A percentile compares a stretch with the other conserved stretches of the same genome.
phyloP scores from a whole-genome alignment of 2,888 invertebrate genomes.

The Actias luna region DNA sequence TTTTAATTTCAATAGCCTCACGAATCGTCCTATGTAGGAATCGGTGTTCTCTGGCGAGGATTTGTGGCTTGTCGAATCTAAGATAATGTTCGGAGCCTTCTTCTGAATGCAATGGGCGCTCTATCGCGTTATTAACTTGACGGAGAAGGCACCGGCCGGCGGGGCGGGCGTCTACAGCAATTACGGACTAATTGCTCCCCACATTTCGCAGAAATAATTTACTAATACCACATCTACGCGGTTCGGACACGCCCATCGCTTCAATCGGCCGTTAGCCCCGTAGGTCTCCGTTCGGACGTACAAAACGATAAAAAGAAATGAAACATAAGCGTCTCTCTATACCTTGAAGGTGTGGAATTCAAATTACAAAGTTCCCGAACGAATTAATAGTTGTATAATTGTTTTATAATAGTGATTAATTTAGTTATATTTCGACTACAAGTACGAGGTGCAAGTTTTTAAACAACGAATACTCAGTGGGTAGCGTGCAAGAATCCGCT shows the following conservation, averaged over 20 bases:
- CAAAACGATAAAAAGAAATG: background rate
- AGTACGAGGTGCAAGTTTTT: no score
- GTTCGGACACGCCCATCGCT: slow-evolving; percentile 37
- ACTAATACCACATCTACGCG: slow-evolving; percentile 43
- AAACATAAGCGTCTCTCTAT: background rate
- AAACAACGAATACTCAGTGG: no score
- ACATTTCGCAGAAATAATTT: slow-evolving; percentile 51
- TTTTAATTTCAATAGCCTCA: no score
- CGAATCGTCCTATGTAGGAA: no score
- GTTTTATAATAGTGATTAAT: background rate
- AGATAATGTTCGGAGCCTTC: no score
- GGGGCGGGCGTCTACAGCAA: slow-evolving; percentile 40
- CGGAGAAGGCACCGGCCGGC: slow-evolving; percentile 17
- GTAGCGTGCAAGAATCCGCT: no score
- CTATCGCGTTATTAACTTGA: slow-evolving; percentile 33
- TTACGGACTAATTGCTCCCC: slow-evolving; percentile 52
- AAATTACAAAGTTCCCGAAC: background rate
- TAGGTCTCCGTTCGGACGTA: background rate
- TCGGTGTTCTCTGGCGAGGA: background rate
- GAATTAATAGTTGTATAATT: background rate
- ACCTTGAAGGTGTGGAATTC: background rate
- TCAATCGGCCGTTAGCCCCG: slow-evolving; percentile 26
- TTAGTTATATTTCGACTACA: background rate
- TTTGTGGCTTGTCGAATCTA: no score
- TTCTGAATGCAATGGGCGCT: slow-evolving; percentile 21